Evolutionary conservation across 1,140 invertebrate species (phyloP).

Genomic region (Druon quercuslanigerum): DNA sequence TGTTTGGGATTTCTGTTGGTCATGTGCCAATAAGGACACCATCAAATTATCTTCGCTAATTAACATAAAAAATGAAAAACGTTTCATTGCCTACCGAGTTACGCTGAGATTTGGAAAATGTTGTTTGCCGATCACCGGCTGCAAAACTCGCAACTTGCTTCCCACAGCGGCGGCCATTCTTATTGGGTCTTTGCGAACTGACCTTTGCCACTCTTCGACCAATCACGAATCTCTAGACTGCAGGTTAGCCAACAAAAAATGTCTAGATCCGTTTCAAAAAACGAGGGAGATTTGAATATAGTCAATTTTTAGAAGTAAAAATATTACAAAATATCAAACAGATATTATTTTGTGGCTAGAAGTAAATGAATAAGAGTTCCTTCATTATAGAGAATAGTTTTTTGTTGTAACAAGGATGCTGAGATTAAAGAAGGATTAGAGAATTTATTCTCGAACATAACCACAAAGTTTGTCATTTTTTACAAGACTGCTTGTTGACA

Average conservation of each 20-base stretch:
- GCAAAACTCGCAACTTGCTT: slow-evolving; percentile 56
- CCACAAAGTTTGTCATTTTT: not conserved
- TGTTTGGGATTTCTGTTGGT: not conserved
- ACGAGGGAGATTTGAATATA: not conserved
- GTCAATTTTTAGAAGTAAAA: not conserved
- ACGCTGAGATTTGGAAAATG: slow-evolving; percentile 38
- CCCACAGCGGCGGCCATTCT: slow-evolving; percentile 64
- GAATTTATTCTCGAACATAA: too few relatives aligned
- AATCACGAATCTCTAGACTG: slow-evolving; percentile 35
- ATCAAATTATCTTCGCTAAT: not conserved
- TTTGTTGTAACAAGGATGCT: too few relatives aligned
- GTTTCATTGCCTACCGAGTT: slow-evolving; percentile 51
- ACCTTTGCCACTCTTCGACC: slow-evolving; percentile 38
- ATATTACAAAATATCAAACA: not conserved
- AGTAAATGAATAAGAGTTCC: too few relatives aligned
- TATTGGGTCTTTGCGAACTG: slow-evolving; percentile 46
- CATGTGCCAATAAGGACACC: not conserved
- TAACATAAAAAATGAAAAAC: not conserved
- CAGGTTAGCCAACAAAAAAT: not conserved
- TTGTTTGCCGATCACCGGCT: slow-evolving; percentile 57
- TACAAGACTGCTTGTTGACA: not conserved
- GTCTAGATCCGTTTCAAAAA: not conserved
- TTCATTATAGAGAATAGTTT: too few relatives aligned
- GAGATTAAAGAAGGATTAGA: too few relatives aligned
- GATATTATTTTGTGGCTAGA: not conserved